Base-by-base conservation (phyloP, 2,888 invertebrate genomes). In the Thalpophila matura region DNA sequence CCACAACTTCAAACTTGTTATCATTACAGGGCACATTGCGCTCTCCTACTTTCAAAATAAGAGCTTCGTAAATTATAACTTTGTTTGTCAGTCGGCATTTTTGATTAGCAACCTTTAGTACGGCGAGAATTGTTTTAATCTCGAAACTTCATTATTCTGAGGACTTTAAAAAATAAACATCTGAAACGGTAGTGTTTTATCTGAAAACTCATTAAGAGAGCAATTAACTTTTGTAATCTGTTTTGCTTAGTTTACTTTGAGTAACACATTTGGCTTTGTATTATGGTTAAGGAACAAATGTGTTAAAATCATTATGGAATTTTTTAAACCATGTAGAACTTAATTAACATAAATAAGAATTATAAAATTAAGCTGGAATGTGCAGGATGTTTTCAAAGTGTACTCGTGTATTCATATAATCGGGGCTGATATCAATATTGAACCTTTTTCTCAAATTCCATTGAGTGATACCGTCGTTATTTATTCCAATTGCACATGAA, bases 31-130 rank as follows among this genome's bases (percentile, higher is more conserved):
- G 38, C 71, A 77, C 75, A 74, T 80, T 70, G 70, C 66, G 53
- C 79, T 72, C 77, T 84, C 24, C 37, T 2, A 10, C 35, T 22
- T 31, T 45, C 33, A 12, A 2, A 45, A 62, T 82, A 82, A 70
- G 71, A 63, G 35, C 60, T 58, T 57, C 22, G 22, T 46, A 18
- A 22, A n/a, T 24, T 6, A 54, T 59, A 54, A 27, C 18, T 47
- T 45, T 20, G 55, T 62, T 59, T 73, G 61, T 46, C 27, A 40
- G 71, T 62, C 83, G 83, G 84, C 66, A 58, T 83, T 81, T 87
- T 88, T 89, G 85, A 87, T 88, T 86, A 86, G 83, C 77, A 79
- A 72, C 72, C 74, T 83, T 83, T 77, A 80, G 75, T 80, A 77
- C 66, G 64, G 62, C 68, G 78, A 80, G 83, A 86, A 86, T 84